Base-by-base conservation (phyloP, 2,888 invertebrate species). In the Hartigia nigra region DNA sequence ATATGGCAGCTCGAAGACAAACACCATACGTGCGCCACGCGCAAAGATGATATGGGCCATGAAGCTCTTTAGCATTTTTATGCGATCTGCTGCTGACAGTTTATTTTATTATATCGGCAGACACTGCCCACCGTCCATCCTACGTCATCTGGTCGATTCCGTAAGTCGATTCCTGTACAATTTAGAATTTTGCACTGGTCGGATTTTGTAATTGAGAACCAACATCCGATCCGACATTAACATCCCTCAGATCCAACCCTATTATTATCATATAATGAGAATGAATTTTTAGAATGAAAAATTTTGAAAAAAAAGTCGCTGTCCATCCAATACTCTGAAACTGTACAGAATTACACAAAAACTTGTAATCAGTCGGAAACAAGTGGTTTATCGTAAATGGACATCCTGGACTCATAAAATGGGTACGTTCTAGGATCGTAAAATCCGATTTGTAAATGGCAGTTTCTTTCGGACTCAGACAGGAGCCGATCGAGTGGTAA, bases 51-150 rank as follows among this genome's bases (percentile, higher is more conserved):
- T 88, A 87, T 86, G 85, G 86, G 82, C 83, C 85, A 81, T 82
- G 84, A 82, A 78, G 86, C 90, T 89, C 84, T 87, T 91, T 91
- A 91, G 91, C 91, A 91, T 91, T 91, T 91, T 91, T 91, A 91
- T 91, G 91, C 84, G 86, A 84, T 86, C 91, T 91, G 91, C 88
- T 83, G 90, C 88, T 91, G 91, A 91, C 91, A 91, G 88, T 90
- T 90, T 91, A 91, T 91, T 91, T 91, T 91, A 89, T 90, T 90
- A 88, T 86, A 88, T 87, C 83, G 85, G 74, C 86, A 83, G 82
- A 79, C 83, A 81, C 85, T 88, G 87, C 85, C 87, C 87, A 84
- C 86, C 87, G 87, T 88, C 85, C 87, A 84, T 86, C 87, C 85
- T 86, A 82, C 78, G 74, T 74, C 81, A 75, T 80, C 79, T 79